These are phyloP conservation scores for Struthidea cinerea DNA, from an alignment of 2,113 vertebrate genomes.

Conservation along the genomic window DNA sequence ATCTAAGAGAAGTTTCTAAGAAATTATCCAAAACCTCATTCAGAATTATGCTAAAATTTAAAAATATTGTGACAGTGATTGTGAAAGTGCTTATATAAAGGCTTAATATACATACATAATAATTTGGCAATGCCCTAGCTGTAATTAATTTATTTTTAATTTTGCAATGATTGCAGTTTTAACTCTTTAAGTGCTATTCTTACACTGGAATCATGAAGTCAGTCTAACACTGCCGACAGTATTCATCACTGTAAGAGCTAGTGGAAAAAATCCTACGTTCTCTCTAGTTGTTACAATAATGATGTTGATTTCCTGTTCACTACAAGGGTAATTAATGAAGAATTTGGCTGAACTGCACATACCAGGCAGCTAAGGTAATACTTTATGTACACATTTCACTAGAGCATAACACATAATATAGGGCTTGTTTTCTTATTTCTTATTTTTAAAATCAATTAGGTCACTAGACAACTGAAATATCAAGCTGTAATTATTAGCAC, in stretches of 20 bases:
- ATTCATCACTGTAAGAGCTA: background rate
- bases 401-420: background rate
- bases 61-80: background rate
- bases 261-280: background rate
- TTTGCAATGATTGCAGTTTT: background rate
- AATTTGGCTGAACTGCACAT: conserved; percentile 45
- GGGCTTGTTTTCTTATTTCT: conserved; percentile 33
- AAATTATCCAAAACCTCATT: background rate
- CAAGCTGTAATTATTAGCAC: background rate
- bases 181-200: background rate
- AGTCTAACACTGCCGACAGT: background rate
- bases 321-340: conserved; percentile 54
- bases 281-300: conserved; percentile 36
- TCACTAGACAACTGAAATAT: conserved; percentile 38
- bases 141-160: background rate
- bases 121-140: background rate
- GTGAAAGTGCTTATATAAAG: background rate
- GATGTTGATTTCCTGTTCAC: conserved; percentile 35
- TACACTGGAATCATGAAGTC: background rate
- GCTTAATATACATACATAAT: background rate
- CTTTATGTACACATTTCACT: conserved; percentile 24
- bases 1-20: background rate
- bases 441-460: conserved; percentile 14
- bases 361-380: conserved; percentile 54
- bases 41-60: background rate